phyloP scores from a whole-genome alignment of 1,140 invertebrate species.

The Drosophila sucinea region DNA sequence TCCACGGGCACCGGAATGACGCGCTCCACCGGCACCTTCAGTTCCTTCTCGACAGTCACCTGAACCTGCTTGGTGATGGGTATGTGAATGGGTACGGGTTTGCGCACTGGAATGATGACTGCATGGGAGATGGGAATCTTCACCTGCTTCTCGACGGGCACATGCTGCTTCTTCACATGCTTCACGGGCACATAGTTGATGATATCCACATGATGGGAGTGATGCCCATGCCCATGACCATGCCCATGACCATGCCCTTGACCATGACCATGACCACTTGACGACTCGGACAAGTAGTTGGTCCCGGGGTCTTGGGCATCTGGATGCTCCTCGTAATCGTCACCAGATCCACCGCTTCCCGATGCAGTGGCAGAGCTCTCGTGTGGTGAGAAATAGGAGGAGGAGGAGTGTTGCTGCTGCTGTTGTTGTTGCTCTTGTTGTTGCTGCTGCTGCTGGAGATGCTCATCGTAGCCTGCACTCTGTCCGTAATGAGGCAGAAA shows the following conservation, averaged over 20 bases:
- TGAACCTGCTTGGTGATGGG: slow-evolving; percentile 89
- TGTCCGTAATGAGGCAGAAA: slow-evolving; percentile 74
- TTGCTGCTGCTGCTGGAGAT: slow-evolving; percentile 28
- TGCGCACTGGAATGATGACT: slow-evolving; percentile 87
- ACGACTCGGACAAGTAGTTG: slow-evolving; percentile 52
- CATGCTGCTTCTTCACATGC: slow-evolving; percentile 84
- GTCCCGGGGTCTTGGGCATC: slow-evolving; percentile 57
- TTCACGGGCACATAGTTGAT: slow-evolving; percentile 88
- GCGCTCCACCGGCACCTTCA: slow-evolving; percentile 89
- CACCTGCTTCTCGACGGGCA: slow-evolving; percentile 86
- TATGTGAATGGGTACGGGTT: slow-evolving; percentile 89
- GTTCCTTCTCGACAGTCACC: slow-evolving; percentile 88
- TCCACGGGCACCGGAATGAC: slow-evolving; percentile 89
- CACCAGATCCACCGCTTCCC: slow-evolving; percentile 35
- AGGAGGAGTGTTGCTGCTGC: slow-evolving; percentile 29
- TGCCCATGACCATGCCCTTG: slow-evolving; percentile 34
- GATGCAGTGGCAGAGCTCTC: slow-evolving; percentile 30
- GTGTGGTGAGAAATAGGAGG: slow-evolving; percentile 51
- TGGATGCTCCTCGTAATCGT: slow-evolving; percentile 57
- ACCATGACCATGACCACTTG: slow-evolving; percentile 36
- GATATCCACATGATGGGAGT: slow-evolving; percentile 87
- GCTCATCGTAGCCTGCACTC: slow-evolving; percentile 56
- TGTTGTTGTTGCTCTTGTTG: slow-evolving; percentile 51
- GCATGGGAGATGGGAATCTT: slow-evolving; percentile 89
- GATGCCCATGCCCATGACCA: slow-evolving; percentile 44